Base-by-base conservation (phyloP, 2,888 invertebrate species). In the Coenonympha glycerion region DNA sequence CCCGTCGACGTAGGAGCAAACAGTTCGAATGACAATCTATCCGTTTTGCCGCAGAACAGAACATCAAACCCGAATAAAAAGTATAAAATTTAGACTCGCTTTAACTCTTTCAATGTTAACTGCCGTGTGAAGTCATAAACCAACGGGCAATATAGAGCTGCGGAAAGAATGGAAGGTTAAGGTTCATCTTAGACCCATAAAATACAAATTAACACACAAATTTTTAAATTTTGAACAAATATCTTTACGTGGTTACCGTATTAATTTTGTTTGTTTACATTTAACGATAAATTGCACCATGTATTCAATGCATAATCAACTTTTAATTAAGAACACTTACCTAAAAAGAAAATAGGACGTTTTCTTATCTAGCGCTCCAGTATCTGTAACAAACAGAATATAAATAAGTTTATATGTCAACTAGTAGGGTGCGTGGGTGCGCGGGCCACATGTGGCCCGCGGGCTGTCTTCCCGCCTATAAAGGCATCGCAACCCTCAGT, bases 131-230 rank as follows among this genome's bases (percentile, higher is more conserved):
- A 33, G 30, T 22, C 33, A 28, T 40, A 55, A 49, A 44, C 16
- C 40, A 39, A 47, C 42, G 42, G 51, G 33, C 40, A 13, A 33
- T 49, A 47, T 54, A 49, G 37, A 44, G 48, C 31, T 21, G 52
- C 71, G 73, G 78, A 79, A 77, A 76, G 66, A 64, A 61, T 60
- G 42, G 63, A 57, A 61, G 63, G 63, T 61, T 58, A 63, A 69
- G 80, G 82, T 80, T 83, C 82, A 78, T 63, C 58, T 56, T 56
- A 66, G 69, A 78, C 79, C 58, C 80, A 77, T 77, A 79, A 39
- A 39, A 24, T 24, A 19, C 21, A 15, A 5, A 15, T 13, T 15
- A 24, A 9, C 24, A 13, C 30, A 24, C 39, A 8, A n/a, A 24
- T 39, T 39, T 39, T 22, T 24, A 8, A 3, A 22, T 39, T 39